Percentiles rank a stretch among this genome's conserved stretches.
Evolutionary conservation across 2,113 vertebrate genomes (phyloP).

Genomic region (Engystomops pustulosus): DNA sequence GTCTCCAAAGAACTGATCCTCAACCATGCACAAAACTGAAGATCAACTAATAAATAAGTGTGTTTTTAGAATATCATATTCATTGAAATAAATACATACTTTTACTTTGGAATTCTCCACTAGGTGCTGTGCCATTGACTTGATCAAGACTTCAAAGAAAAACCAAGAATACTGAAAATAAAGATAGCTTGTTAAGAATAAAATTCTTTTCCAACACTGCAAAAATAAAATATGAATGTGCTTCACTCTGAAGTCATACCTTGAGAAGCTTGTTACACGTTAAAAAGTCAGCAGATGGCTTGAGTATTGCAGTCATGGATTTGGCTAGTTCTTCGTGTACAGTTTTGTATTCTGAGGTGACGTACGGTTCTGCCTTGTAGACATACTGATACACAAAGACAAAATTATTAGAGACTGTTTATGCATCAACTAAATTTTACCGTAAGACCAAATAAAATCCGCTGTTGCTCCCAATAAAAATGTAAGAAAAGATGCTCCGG

Average conservation of each 20-base stretch:
- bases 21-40: not conserved
- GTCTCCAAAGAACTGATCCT: too few species aligned
- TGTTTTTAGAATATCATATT: not conserved
- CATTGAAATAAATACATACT: slow-evolving; percentile 71
- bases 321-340: slow-evolving; percentile 95
- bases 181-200: too few species aligned
- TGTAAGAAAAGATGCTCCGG: too few species aligned
- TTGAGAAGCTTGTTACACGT: slow-evolving; percentile 98
- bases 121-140: slow-evolving; percentile 97
- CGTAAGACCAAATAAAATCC: too few species aligned
- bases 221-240: too few species aligned
- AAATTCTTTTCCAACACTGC: too few species aligned
- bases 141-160: slow-evolving; percentile 97
- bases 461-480: too few species aligned
- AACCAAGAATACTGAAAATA: slow-evolving; percentile 95
- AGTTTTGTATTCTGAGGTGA: slow-evolving; percentile 81
- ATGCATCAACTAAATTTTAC: not conserved
- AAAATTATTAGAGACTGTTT: not conserved
- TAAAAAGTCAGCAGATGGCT: slow-evolving; percentile 97
- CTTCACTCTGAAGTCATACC: slow-evolving; percentile 71
- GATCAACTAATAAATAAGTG: not conserved
- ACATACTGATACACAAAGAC: slow-evolving; percentile 79
- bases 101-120: slow-evolving; percentile 93
- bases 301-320: slow-evolving; percentile 95
- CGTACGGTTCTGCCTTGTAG: slow-evolving; percentile 89